Conservation (phyloP, 2,888 invertebrate genomes). For the Tetragonisca angustula region DNA sequence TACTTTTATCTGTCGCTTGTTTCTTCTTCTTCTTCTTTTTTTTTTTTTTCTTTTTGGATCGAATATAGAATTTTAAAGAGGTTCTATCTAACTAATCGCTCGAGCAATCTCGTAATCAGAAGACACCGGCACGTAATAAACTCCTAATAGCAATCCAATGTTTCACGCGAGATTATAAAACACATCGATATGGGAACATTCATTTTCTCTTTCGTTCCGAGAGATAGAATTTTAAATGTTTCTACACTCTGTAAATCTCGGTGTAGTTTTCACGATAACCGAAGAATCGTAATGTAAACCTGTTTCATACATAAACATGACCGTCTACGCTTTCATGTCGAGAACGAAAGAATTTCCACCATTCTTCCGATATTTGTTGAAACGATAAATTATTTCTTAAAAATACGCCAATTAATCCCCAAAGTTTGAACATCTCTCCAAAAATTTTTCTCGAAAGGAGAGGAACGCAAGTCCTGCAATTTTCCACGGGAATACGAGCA, state of each 20-base stretch:
- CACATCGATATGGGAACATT: conserved; percentile 3
- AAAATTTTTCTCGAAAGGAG: too few relatives aligned
- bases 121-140: conserved; percentile 18
- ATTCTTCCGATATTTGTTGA: too few relatives aligned
- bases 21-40: not conserved
- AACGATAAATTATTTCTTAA: too few relatives aligned
- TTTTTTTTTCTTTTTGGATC: too few relatives aligned
- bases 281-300: not conserved
- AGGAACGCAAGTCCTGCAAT: not conserved
- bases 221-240: conserved; percentile 17
- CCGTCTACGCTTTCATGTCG: not conserved
- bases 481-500: not conserved
- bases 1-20: not conserved
- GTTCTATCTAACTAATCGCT: not conserved
- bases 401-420: too few relatives aligned
- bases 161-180: conserved; percentile 4
- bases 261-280: not conserved
- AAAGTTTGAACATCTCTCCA: too few relatives aligned
- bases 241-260: not conserved
- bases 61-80: conserved; percentile 30
- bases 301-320: conserved; percentile 3
- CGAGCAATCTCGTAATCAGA: conserved; percentile 12
- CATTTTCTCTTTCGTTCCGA: conserved; percentile 5
- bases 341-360: too few relatives aligned
- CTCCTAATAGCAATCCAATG: not conserved